phyloP scores from a whole-genome alignment of 2,797 vertebrate genomes.

The Tympanoctomys barrerae region DNA sequence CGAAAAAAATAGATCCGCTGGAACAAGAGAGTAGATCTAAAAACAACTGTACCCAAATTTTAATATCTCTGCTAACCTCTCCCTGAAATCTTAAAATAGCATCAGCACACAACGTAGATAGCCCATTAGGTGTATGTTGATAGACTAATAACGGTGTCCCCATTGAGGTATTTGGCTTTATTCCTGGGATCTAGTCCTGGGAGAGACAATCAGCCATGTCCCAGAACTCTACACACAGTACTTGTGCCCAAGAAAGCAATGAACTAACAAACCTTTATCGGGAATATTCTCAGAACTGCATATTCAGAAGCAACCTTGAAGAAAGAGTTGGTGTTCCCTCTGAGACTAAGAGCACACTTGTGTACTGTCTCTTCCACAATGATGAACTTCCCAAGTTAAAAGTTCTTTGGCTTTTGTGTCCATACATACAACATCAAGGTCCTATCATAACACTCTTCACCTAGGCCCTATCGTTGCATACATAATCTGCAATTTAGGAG shows the following conservation, averaged over 20 bases:
- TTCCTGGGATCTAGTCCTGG: not conserved
- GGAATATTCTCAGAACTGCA: not conserved
- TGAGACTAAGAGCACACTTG: not conserved
- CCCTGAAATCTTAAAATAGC: not conserved
- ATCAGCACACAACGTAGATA: not conserved
- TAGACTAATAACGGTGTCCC: not conserved
- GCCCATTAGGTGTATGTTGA: not conserved
- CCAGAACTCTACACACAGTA: not conserved
- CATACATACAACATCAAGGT: not conserved
- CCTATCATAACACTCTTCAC: too few species aligned
- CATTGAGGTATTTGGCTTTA: not conserved
- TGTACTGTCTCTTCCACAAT: constrained; percentile 10
- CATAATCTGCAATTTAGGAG: rapidly evolving
- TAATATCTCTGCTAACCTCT: not conserved
- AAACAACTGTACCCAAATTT: not conserved
- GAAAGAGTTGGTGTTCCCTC: not conserved
- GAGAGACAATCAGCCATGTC: not conserved
- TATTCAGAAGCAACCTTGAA: not conserved
- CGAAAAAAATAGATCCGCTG: not conserved
- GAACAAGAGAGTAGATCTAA: not conserved
- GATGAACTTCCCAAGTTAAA: not conserved
- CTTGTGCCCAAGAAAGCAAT: not conserved
- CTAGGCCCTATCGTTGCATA: not conserved
- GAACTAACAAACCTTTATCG: not conserved
- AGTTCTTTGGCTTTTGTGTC: not conserved